Evolutionary conservation across 2,797 vertebrate genomes (phyloP), one percentile per base, ranked within the genome.

Genomic region (Sphaeramia orbicularis): DNA sequence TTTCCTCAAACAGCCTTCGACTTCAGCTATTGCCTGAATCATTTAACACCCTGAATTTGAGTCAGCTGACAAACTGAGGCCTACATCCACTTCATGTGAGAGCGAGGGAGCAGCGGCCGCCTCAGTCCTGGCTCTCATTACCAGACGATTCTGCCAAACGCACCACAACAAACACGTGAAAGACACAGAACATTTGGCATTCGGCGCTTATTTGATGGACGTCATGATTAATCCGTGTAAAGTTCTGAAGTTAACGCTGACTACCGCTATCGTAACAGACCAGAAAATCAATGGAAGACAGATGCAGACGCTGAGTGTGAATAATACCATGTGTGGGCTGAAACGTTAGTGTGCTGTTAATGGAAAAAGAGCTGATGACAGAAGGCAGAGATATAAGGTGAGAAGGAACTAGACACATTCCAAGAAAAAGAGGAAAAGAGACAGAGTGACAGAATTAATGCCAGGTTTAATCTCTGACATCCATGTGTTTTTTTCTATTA

Each of bases 281-380:
- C 30, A 19, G 38, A 54, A 76, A 24, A 24, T 24, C 2, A 72
- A 79, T 67, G 42, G 49, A 61, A 51, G 52, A 67, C 73, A 80
- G 64, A 73, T 75, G 74, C 58, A 45, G 65, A 71, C 21, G 2
- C 24, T 7, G 37, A 71, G 37, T 13, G 1, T 58, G 56, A 76
- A 74, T 58, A 58, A 59, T 52, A 37, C 49, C 70, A 62, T 49
- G 50, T 81, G 85, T 58, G 74, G 68, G 64, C 65, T 62, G 15
- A 57, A 51, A 35, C 15, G n/a, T n/a, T n/a, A n/a, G n/a, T n/a
- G n/a, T 42, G 38, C 27, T 12, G 38, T 12, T 14, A 12, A 40
- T 15, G 19, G 32, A 10, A 30, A 38, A 47, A 2, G 10, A 4
- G 14, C 47, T 14, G 44, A 41, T 69, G 56, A 44, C 10, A 50